Evolutionary conservation across 1,140 invertebrate species (phyloP).

Genomic region (Schmidtea mediterranea): DNA sequence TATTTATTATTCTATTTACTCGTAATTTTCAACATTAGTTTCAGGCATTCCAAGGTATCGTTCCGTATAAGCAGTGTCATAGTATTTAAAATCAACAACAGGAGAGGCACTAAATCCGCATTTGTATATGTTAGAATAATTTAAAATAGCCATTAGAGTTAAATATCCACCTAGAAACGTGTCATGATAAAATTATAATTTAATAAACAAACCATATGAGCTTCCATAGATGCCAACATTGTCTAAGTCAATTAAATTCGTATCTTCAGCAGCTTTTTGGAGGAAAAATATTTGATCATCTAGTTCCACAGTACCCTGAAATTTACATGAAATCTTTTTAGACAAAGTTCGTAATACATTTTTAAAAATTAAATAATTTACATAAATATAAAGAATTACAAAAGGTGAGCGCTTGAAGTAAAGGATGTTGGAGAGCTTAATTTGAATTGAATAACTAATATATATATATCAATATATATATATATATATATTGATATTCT

Average conservation of each 20-base stretch:
- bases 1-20: too few relatives aligned
- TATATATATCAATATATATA: too few relatives aligned
- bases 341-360: neutral
- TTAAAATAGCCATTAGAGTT: constrained; percentile 20
- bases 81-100: constrained; percentile 76
- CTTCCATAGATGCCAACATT: constrained; percentile 82
- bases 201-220: constrained; percentile 54
- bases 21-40: constrained; percentile 47
- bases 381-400: too few relatives aligned
- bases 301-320: constrained; percentile 63
- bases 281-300: constrained; percentile 82
- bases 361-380: too few relatives aligned
- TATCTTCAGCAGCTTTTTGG: constrained; percentile 49
- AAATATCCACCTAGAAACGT: constrained; percentile 26
- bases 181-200: neutral
- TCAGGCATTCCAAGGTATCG: constrained; percentile 78
- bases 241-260: constrained; percentile 60
- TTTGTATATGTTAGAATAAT: neutral
- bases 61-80: constrained; percentile 67
- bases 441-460: too few relatives aligned
- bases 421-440: too few relatives aligned
- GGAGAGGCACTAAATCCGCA: constrained; percentile 64
- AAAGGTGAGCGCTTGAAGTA: too few relatives aligned
- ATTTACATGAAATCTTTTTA: constrained; percentile 4
- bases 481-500: too few relatives aligned